phyloP scores from a whole-genome alignment of 1,140 invertebrate species.

The Drosophila nikananu region DNA sequence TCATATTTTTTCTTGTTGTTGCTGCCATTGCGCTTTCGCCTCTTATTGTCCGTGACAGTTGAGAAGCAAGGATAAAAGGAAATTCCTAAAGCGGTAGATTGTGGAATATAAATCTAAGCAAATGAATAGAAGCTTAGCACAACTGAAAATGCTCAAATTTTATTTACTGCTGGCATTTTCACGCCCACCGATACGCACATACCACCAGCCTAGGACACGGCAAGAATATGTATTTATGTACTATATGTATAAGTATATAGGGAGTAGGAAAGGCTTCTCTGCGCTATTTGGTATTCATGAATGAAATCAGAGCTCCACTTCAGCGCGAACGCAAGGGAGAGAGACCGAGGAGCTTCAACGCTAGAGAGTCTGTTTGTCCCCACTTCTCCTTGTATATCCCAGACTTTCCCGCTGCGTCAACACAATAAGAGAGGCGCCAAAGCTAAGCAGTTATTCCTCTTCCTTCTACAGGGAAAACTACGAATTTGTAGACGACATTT shows the following conservation, averaged over 20 bases:
- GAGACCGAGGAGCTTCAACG: background rate
- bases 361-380: slow-evolving; percentile 10
- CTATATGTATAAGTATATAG: background rate
- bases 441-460: slow-evolving; percentile 24
- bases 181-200: slow-evolving; percentile 53
- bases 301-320: slow-evolving; percentile 55
- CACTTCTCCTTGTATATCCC: slow-evolving; percentile 2
- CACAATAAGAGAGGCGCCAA: slow-evolving; percentile 45
- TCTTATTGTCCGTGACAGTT: slow-evolving; percentile 39
- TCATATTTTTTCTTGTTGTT: slow-evolving; percentile 16
- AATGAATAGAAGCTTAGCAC: slow-evolving; percentile 36
- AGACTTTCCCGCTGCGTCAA: slow-evolving; percentile 24
- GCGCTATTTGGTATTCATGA: slow-evolving; percentile 69
- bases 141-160: slow-evolving; percentile 57
- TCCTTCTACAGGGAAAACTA: slow-evolving; percentile 25
- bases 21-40: slow-evolving; percentile 1
- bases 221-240: background rate
- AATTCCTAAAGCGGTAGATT: slow-evolving; percentile 24
- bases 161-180: slow-evolving; percentile 71
- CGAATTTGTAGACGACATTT: background rate
- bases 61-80: slow-evolving; percentile 15
- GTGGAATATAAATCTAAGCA: slow-evolving; percentile 32
- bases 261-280: slow-evolving; percentile 30
- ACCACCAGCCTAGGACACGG: background rate
- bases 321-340: background rate